These are phyloP conservation scores for Lysandra coridon DNA, from an alignment of 2,888 invertebrate species.

Conservation along the genomic window DNA sequence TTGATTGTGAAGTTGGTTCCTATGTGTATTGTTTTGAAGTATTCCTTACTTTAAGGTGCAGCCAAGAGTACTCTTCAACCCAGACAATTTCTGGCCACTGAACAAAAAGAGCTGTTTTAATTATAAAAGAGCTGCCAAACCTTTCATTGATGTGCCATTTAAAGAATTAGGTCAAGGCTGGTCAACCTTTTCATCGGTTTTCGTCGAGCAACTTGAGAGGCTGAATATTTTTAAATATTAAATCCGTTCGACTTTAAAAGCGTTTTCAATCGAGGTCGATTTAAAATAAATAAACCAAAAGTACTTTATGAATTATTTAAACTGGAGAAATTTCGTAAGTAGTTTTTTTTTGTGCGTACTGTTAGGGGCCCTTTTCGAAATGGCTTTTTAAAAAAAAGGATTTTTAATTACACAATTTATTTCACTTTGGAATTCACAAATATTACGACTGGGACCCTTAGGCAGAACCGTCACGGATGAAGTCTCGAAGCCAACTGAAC, in stretches of 20 bases:
- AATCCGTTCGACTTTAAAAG: slow-evolving; percentile 10
- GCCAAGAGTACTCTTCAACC: background rate
- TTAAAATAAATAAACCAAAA: background rate
- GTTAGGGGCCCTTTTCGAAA: no score
- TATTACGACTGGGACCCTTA: no score
- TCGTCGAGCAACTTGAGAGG: background rate
- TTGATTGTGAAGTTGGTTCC: no score
- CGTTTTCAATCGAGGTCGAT: background rate
- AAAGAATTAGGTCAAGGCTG: slow-evolving; percentile 10
- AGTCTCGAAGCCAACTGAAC: no score
- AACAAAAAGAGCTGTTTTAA: slow-evolving; percentile 2
- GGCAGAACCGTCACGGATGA: no score
- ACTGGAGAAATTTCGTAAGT: background rate
- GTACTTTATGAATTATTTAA: background rate
- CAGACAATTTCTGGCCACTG: slow-evolving; percentile 10
- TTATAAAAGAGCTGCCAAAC: slow-evolving; percentile 11
- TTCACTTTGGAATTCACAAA: no score
- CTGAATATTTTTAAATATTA: slow-evolving; percentile 10
- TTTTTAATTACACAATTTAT: no score
- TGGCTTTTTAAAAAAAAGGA: no score
- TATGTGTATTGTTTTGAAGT: background rate
- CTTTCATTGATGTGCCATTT: slow-evolving; percentile 14
- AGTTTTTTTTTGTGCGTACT: slow-evolving; percentile 5
- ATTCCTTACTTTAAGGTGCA: background rate
- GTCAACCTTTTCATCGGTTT: slow-evolving; percentile 11